phyloP scores from a whole-genome alignment of 2,888 invertebrate genomes.

The Phaedon cochleariae region DNA sequence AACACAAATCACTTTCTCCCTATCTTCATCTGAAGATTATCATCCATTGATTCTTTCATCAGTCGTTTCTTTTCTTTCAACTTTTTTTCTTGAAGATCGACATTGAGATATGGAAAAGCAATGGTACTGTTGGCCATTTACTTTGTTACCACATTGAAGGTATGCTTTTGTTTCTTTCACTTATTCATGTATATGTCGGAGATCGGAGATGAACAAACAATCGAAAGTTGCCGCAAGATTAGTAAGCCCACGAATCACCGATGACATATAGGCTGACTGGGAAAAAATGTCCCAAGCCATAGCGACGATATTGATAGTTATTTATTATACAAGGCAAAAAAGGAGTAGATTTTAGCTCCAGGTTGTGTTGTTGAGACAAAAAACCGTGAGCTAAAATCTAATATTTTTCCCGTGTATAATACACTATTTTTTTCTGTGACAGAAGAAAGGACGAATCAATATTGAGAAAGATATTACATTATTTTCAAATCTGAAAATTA shows the following conservation, averaged over 20 bases:
- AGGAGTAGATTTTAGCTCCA: no score
- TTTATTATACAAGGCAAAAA: no score
- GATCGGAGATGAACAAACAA: slow-evolving; percentile 9
- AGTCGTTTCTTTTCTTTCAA: not conserved
- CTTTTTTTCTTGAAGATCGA: slow-evolving; percentile 10
- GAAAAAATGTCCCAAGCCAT: no score
- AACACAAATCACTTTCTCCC: slow-evolving; percentile 23
- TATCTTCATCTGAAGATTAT: slow-evolving; percentile 18
- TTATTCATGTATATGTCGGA: not conserved
- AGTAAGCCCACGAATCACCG: not conserved
- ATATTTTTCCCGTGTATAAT: no score
- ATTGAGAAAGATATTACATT: no score
- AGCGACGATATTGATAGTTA: no score
- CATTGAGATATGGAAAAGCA: slow-evolving; percentile 19
- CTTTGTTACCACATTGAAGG: not conserved
- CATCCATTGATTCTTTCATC: slow-evolving; percentile 16
- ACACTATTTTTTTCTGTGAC: no score
- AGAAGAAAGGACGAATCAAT: no score
- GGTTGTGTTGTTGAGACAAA: no score
- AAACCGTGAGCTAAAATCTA: no score
- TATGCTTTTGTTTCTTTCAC: slow-evolving; percentile 15
- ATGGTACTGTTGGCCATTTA: not conserved
- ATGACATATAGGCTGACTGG: no score
- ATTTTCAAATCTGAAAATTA: no score
- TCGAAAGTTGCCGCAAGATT: slow-evolving; percentile 13